These are phyloP conservation scores for Peucedramus taeniatus DNA, from an alignment of 2,113 vertebrate genomes.

Conservation along the genomic window DNA sequence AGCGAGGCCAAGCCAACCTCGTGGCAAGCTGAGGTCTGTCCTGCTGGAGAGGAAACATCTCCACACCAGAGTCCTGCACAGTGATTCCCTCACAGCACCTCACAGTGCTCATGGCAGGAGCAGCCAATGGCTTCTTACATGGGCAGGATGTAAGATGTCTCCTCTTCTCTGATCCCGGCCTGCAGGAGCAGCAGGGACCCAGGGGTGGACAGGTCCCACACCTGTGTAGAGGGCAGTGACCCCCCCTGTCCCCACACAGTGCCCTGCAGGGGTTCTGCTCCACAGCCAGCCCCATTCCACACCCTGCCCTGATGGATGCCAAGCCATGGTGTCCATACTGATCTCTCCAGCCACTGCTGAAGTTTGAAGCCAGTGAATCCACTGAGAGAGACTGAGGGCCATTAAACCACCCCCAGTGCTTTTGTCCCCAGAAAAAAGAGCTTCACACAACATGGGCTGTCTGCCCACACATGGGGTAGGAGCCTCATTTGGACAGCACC, in stretches of 20 bases:
- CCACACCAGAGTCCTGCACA: neutral
- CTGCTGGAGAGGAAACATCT: neutral
- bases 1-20: neutral
- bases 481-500: neutral
- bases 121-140: fast-evolving
- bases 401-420: slow-evolving; percentile 49
- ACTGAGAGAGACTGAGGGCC: neutral
- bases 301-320: neutral
- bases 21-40: neutral
- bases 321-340: neutral
- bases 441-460: slow-evolving; percentile 56
- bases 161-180: neutral
- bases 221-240: fast-evolving
- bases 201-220: neutral
- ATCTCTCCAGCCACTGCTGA: neutral
- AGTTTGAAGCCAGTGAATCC: neutral
- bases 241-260: neutral
- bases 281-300: neutral
- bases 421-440: slow-evolving; percentile 33
- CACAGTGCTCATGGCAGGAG: fast-evolving
- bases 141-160: neutral
- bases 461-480: neutral
- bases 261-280: neutral
- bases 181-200: neutral
- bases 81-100: neutral